Base-by-base conservation (phyloP, 2,797 vertebrate genomes). In the Lithobates sylvaticus region DNA sequence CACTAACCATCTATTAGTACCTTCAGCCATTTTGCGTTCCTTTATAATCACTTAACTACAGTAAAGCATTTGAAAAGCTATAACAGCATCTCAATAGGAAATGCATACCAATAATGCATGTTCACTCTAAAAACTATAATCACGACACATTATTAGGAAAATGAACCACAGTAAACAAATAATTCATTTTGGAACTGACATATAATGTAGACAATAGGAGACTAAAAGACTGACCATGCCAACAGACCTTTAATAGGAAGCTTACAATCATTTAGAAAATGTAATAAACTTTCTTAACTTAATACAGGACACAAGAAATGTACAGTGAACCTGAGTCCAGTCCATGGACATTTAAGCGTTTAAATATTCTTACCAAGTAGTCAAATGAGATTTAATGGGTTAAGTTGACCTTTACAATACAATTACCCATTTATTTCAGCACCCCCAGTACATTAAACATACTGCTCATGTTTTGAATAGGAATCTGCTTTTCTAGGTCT, bases 61-160 rank as follows among this genome's bases (percentile, higher is more conserved):
- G 91, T 94, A 92, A 95, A 94, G 89, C 91, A 93, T 94, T 94
- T 96, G 92, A 89, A 92, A 95, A 92, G 82, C 79, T 42, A 85
- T 70, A 88, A 91, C 77, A 44, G 54, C 32, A 0, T 80, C 89
- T 88, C 65, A 86, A 7, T 85, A 69, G 90, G 70, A 74, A 89
- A n/a, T 64, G 67, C 12, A 64, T 92, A 88, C 88, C 13, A 81
- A 91, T 91, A 89, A 90, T 69, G 77, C 89, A 92, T 88, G 78
- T 84, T 58, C 68, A 86, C 81, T 89, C 10, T 74, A 32, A 76
- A 83, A 78, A 83, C 61, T 58, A 72, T 76, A 70, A 80, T 86
- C 58, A 88, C 32, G 27, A 78, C 10, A 84, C 67, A 86, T 61
- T 34, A 15, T 68, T 61, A 29, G 42, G 58, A 81, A 72, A 77